Evolutionary conservation across 2,888 invertebrate species (phyloP).

Genomic region (Dicranocentrus wangi): DNA sequence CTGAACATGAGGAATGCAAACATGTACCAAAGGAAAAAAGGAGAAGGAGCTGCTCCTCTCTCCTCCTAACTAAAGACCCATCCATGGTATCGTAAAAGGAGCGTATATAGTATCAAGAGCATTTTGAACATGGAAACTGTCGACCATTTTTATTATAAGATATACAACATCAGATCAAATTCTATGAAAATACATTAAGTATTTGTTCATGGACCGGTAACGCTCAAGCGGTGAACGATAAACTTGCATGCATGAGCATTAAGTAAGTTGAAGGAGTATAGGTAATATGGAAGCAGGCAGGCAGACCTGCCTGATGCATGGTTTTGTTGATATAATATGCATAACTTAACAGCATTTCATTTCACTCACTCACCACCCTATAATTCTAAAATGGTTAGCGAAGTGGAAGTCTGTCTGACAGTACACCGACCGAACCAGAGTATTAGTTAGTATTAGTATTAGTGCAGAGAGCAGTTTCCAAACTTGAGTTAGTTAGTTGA

Average conservation of each 20-base stretch:
- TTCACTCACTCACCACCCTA: slow-evolving; percentile 3
- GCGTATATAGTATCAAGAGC: neutral
- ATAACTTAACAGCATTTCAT: neutral
- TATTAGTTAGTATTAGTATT: neutral
- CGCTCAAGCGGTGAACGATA: no score
- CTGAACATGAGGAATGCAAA: neutral
- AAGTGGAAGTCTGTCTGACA: neutral
- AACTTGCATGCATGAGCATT: no score
- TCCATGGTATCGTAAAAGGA: neutral
- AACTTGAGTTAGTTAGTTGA: no score
- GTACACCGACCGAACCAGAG: neutral
- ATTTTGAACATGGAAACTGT: neutral
- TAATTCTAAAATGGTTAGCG: slow-evolving; percentile 1
- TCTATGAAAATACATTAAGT: neutral
- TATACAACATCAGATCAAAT: neutral
- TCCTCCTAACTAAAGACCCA: neutral
- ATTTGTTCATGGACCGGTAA: neutral
- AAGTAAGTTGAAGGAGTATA: no score
- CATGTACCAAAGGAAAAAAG: no score
- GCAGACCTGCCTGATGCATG: no score
- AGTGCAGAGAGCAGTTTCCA: no score
- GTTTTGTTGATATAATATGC: neutral
- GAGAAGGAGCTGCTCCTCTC: no score
- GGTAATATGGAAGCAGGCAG: no score
- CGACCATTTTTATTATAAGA: neutral